These are phyloP conservation scores for Sclerurus mexicanus DNA, from an alignment of 2,113 vertebrate species.

Conservation along the genomic window DNA sequence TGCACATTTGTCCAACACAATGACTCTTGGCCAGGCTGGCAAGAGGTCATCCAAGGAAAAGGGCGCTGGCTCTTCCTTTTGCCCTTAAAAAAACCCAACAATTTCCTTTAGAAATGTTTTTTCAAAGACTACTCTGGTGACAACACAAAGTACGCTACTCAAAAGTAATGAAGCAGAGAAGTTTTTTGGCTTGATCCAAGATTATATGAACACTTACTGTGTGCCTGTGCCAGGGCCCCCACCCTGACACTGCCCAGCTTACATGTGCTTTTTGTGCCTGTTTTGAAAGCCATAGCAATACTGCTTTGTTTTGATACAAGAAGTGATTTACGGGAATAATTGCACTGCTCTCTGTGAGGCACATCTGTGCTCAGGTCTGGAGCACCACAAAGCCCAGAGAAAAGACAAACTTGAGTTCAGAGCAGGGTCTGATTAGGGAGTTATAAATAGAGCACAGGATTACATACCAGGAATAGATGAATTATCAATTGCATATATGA, in stretches of 20 bases:
- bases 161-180: not conserved
- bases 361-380: fast-evolving
- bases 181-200: fast-evolving
- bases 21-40: not conserved
- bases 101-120: not conserved
- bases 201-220: not conserved
- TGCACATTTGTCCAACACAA: not conserved
- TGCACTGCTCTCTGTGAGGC: not conserved
- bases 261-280: not conserved
- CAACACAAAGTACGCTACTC: not conserved
- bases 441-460: not conserved
- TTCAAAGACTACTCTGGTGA: not conserved
- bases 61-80: not conserved
- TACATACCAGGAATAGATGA: not conserved
- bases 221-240: fast-evolving
- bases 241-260: not conserved
- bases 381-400: not conserved
- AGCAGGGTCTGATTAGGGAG: not conserved
- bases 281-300: not conserved
- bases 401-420: not conserved
- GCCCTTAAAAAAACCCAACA: not conserved
- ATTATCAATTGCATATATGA: not conserved
- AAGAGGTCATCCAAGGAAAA: not conserved
- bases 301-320: not conserved
- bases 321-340: not conserved